Percentiles rank a stretch among this genome's conserved stretches.
These are phyloP conservation scores for Neodon shergylaensis DNA, from an alignment of 2,113 vertebrate genomes.

Conservation along the genomic window DNA sequence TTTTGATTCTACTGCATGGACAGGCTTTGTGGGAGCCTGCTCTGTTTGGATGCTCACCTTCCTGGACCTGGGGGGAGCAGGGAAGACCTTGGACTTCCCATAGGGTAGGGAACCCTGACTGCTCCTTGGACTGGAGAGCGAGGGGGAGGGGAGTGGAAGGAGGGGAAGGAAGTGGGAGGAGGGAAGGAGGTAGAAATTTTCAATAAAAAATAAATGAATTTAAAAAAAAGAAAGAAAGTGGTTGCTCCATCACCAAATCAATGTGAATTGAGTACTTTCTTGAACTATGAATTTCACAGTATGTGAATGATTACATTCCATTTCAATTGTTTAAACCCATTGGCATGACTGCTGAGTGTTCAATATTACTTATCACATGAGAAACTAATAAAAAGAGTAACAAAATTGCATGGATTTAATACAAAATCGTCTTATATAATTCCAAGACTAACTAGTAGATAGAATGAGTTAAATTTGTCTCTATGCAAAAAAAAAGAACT, in stretches of 20 bases:
- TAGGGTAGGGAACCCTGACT: too few relatives aligned
- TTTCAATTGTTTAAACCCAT: background rate
- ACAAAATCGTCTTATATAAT: background rate
- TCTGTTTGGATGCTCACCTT: too few relatives aligned
- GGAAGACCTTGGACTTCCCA: too few relatives aligned
- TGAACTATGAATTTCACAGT: background rate
- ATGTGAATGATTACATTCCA: background rate
- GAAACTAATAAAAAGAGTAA: background rate
- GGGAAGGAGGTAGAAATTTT: too few relatives aligned
- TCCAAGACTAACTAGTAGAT: background rate
- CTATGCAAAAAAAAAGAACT: background rate
- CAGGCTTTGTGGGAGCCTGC: too few relatives aligned
- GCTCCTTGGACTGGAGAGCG: too few relatives aligned
- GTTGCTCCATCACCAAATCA: background rate
- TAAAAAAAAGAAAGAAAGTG: background rate
- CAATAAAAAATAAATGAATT: too few relatives aligned
- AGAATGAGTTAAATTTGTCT: background rate
- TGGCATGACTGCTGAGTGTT: background rate
- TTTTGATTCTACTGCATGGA: too few relatives aligned
- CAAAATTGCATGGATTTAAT: background rate
- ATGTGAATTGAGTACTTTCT: background rate
- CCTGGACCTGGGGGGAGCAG: too few relatives aligned
- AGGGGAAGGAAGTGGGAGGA: too few relatives aligned
- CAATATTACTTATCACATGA: background rate
- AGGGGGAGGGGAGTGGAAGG: too few relatives aligned